Evolutionary conservation across 2,888 invertebrate genomes (phyloP), one percentile per base, ranked within the genome.

Genomic region (Tinea pellionella): DNA sequence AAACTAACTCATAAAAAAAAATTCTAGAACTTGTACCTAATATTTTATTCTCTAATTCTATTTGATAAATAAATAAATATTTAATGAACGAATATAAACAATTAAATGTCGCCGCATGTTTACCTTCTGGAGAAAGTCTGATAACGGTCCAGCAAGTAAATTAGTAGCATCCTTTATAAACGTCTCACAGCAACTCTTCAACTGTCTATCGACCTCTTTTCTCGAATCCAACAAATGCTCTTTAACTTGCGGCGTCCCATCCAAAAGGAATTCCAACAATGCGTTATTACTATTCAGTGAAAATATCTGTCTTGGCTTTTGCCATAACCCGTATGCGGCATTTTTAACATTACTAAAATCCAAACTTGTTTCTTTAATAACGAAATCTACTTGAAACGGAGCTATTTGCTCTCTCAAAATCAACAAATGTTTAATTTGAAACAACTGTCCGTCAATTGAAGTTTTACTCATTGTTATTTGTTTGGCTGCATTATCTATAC

Each of bases 331-430:
- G 62, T 92, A 91, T 58, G 97, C 96, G 0, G 96, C 96, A 53
- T 92, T 94, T 80, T 94, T 97, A 59, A 98, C 92, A 75, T 96
- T 96, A 65, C 95, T 96, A 69, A 98, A 98, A 80, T 99, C 99
- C 63, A 99, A 78, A 15, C 94, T 92, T 6, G 97, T 96, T 77
- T 99, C 99, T 71, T 95, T 96, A 0, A 97, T 91, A 0, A 96
- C 92, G 67, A 96, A 96, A 72, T 97, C 98, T 0, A 96, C 96
- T 78, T 98, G 97, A 74, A 99, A 99, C 0, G 99, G 99, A 0
- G 98, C 97, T 29, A 99, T 99, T 79, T 99, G 99, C 75, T 99
- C 99, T 18, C 99, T 86, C 1, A 99, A 87, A 62, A 99, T 99
- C 2, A 99, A 88, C 62, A 99, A 85, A 82, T 99, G 99, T 76